Base-by-base conservation (phyloP, 1,140 invertebrate species). In the Zaprionus africanus region DNA sequence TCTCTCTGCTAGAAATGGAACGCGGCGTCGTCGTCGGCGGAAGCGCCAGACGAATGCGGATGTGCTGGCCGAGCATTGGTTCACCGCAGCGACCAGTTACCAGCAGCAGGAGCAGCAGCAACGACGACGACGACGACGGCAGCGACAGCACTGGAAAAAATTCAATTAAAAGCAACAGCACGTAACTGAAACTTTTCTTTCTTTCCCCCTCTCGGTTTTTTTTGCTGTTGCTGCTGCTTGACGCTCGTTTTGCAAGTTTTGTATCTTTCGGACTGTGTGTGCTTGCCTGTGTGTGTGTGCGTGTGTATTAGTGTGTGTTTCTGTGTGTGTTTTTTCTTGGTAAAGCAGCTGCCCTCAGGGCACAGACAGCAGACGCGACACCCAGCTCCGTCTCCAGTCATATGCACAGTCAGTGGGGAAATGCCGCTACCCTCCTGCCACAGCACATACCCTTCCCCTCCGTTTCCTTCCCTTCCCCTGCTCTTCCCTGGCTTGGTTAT, bases 91-190 rank as follows among this genome's bases (percentile, higher is more conserved):
- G 79, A 86, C 78, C 69, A 73, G 75, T 73, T 72, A 73, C 46
- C 46, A 76, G 62, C 57, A 76, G 46, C 68, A 65, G 49, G 60
- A 62, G 9, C 22, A 34, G 24, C 60, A 71, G 5, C 63, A 69
- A 64, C 72, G 76, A 63, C 54, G 36, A 70, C 68, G 51, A 34
- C 41, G 57, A 22, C 51, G 46, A n/a, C 17, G 43, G 6, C 38
- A 24, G 46, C 46, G 46, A 51, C 46, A 58, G 43, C 60, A 68
- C 61, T 80, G 79, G 58, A 63, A 82, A 91, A 91, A 91, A 91
- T 91, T 91, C 87, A 91, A 91, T 91, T 91, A 91, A 91, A 91
- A 91, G 88, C 88, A 91, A 91, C 87, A 91, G 88, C 87, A 91
- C 87, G 87, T 91, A 91, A 91, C 81, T 87, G 83, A 91, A 91